Base-by-base conservation (phyloP, 2,113 vertebrate species). In the Misgurnus anguillicaudatus region DNA sequence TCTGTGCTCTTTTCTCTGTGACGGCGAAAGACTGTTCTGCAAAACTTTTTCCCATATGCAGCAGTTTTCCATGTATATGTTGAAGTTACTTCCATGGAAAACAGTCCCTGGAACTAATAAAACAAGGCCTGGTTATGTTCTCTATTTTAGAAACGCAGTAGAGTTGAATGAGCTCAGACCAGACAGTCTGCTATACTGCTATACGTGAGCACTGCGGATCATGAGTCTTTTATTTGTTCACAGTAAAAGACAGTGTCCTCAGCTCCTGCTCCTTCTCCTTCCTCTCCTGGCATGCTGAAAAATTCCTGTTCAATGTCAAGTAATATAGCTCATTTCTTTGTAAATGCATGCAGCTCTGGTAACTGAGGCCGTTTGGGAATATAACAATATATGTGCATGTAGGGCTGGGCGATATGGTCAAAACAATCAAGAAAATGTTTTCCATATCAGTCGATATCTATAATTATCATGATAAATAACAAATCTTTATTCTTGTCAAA, bases 181-280 rank as follows among this genome's bases (percentile, higher is more conserved):
- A 36, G 6, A 17, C 8, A 36, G 42, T 51, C 58, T 24, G 77
- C 42, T 19, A 24, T 66, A 41, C 58, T 24, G 77, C 42, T 19
- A 24, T 66, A 41, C 14, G 21, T 19, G 60, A 61, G 66, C 21
- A 61, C 39, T n/a, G 42, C 38, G 38, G 67, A 2, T 31, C 24
- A 31, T 31, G 41, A 80, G 71, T 83, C 71, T 74, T 80, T 83
- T 60, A 87, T 87, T 86, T 81, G 85, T 83, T 86, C 82, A 75
- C 42, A 9, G 75, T 78, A 77, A 84, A 64, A 58, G 55, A 77
- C 57, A 53, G 61, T 72, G 79, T 64, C 41, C 66, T 84, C 64
- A 57, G 64, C 72, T 70, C 72, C 62, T 71, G 42, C 78, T n/a
- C n/a, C n/a, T n/a, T n/a, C n/a, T n/a, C n/a, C n/a, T n/a, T n/a